phyloP scores from a whole-genome alignment of 2,113 vertebrate genomes.

The Carollia perspicillata region DNA sequence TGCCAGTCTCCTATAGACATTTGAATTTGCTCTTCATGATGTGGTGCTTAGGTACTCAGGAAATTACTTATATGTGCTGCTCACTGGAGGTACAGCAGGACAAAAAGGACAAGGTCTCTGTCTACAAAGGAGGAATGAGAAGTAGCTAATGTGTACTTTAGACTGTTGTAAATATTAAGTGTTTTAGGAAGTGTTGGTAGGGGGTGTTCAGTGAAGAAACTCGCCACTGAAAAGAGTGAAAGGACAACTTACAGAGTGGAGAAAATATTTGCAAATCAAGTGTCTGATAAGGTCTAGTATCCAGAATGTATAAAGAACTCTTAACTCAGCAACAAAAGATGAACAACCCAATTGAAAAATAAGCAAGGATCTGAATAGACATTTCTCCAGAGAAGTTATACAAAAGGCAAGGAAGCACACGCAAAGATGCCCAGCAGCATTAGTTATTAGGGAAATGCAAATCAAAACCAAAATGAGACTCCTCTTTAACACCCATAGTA shows the following conservation, averaged over 20 bases:
- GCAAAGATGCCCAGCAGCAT: neutral
- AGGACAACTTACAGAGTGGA: neutral
- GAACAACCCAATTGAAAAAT: neutral
- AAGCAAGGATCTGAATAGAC: neutral
- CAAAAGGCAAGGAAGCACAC: neutral
- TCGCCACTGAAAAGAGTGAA: neutral
- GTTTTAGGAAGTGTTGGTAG: neutral
- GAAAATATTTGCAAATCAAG: neutral
- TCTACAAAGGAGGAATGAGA: neutral
- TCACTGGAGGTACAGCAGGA: neutral
- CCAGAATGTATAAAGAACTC: neutral
- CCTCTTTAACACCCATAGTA: neutral
- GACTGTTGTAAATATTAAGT: neutral
- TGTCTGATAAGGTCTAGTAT: neutral
- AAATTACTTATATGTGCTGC: neutral
- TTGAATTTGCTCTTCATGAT: neutral
- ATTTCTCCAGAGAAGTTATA: neutral
- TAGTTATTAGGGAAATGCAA: neutral
- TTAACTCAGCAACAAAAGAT: neutral
- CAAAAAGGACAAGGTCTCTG: neutral
- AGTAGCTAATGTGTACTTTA: neutral
- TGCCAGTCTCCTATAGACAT: neutral
- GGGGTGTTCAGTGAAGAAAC: neutral
- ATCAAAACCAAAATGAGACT: neutral
- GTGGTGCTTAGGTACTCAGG: neutral